These are phyloP conservation scores for Linyphia triangularis DNA, from an alignment of 2,888 invertebrate genomes.

Conservation along the genomic window DNA sequence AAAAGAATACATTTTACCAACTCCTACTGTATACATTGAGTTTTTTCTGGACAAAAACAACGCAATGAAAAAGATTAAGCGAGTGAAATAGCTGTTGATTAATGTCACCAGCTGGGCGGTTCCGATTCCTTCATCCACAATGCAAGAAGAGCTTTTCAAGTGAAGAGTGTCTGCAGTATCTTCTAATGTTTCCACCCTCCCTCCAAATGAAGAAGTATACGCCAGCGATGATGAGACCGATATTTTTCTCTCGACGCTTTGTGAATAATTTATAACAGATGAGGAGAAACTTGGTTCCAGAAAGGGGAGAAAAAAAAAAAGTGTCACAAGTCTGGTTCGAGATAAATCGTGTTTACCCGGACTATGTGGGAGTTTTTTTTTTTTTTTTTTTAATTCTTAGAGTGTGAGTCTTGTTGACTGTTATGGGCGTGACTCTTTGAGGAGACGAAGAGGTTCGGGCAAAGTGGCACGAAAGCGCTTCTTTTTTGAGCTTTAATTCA, in stretches of 20 bases:
- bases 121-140: constrained; percentile 25
- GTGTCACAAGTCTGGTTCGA: neutral
- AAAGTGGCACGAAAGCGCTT: constrained; percentile 1
- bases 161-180: neutral
- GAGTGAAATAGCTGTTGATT: constrained; percentile 32
- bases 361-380: constrained; percentile 4
- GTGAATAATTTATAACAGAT: constrained; percentile 50
- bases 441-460: neutral
- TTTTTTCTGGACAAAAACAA: neutral
- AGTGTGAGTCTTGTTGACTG: constrained; percentile 33
- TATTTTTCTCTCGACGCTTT: constrained; percentile 34
- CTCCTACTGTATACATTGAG: too few relatives aligned
- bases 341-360: constrained; percentile 48
- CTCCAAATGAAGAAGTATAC: neutral
- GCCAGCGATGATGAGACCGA: constrained; percentile 25
- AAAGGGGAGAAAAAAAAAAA: neutral
- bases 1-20: too few relatives aligned
- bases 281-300: neutral
- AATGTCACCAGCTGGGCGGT: constrained; percentile 45
- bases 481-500: constrained; percentile 39
- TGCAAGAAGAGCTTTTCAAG: neutral
- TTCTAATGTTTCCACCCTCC: constrained; percentile 19
- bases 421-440: constrained; percentile 18
- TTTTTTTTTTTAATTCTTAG: neutral
- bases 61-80: constrained; percentile 39